Base-by-base conservation (phyloP, 2,113 vertebrate species). In the Furnarius figulus region DNA sequence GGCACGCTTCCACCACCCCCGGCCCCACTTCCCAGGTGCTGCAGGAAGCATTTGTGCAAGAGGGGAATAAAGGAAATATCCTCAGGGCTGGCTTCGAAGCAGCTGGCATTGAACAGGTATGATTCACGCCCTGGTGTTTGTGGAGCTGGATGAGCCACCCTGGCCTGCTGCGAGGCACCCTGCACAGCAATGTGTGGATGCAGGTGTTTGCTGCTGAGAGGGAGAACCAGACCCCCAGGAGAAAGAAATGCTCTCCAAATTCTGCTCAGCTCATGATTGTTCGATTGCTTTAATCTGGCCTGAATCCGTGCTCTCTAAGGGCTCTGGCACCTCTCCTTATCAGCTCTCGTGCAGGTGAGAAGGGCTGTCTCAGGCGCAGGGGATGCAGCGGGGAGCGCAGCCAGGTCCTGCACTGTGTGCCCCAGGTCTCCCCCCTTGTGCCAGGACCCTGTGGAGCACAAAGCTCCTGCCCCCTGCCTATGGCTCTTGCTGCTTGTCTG, bases 131-230 rank as follows among this genome's bases (percentile, higher is more conserved):
- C 27, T 4, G 0, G 9, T 82, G 59, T 68, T 74, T 44, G 78
- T 30, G 1, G 59, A 91, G 73, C 55, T 31, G 72, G 44, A 25
- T 44, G 47, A 62, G 22, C 44, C 14, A 24, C 44, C 8, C 47
- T 21, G 19, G 25, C 15, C 66, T 27, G 18, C 59, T 44, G 47
- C n/a, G 28, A 22, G 19, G 21, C 9, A 31, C 21, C 30, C 10
- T n/a, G 27, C 12, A 21, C 1, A 3, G 24, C 1, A 0, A 0
- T 27, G 28, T 7, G 3, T 47, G 33, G 35, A 5, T 33, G 53
- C n/a, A 37, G 37, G 25, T 56, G 18, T 70, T 47, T 23, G 37
- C 23, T 61, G 62, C 42, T n/a, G 50, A 39, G 15, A 17, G 24
- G 28, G 37, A 65, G 33, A 83, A 27, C 14, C 21, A n/a, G 58